Evolutionary conservation across 2,113 vertebrate species (phyloP).

Genomic region (Mohoua ochrocephala): DNA sequence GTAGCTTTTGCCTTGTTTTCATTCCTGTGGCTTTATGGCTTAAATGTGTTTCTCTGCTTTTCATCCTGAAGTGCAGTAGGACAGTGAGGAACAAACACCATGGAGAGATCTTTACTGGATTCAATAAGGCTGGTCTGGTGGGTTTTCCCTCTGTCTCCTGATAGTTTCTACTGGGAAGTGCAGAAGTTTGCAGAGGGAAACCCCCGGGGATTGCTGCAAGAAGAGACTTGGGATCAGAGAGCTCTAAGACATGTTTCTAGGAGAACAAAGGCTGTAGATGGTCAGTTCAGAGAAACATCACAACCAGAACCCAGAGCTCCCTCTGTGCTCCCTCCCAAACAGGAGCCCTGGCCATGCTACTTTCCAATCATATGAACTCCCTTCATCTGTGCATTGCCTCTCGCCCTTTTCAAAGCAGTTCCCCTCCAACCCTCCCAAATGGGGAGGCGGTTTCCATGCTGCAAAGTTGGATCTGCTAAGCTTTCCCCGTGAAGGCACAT

Average conservation of each 20-base stretch:
- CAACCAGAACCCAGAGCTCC: background rate
- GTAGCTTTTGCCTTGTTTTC: background rate
- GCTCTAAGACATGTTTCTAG: background rate
- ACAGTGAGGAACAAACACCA: background rate
- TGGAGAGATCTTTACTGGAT: background rate
- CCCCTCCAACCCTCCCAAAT: background rate
- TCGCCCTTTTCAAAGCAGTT: background rate
- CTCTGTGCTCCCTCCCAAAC: background rate
- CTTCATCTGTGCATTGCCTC: background rate
- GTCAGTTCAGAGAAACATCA: background rate
- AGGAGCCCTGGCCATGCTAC: background rate
- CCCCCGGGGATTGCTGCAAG: background rate
- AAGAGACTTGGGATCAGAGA: background rate
- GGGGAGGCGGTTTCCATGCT: background rate
- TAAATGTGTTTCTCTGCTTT: background rate
- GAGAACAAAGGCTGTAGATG: rapidly evolving
- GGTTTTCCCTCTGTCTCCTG: background rate
- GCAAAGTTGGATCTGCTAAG: background rate
- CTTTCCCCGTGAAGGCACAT: background rate
- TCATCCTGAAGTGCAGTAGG: background rate
- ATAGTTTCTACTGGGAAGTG: background rate
- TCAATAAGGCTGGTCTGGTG: background rate
- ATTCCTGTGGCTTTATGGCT: background rate
- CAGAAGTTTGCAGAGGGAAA: background rate
- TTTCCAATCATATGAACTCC: background rate